phyloP scores from a whole-genome alignment of 2,888 invertebrate species.

The Aporophyla lueneburgensis region DNA sequence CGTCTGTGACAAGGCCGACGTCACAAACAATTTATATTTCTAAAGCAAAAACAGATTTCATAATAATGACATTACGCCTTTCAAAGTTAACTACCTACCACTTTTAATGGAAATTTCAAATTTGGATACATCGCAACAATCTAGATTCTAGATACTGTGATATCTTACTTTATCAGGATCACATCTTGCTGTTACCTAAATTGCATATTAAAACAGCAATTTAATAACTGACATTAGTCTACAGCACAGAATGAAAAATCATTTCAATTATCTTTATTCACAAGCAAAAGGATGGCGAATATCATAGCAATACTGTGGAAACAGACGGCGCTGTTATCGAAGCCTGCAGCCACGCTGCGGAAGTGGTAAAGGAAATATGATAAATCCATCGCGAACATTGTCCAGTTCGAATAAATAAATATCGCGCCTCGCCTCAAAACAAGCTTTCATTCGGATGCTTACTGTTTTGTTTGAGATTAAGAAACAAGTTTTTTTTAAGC shows the following conservation, averaged over 20 bases:
- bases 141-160: neutral
- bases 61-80: constrained; percentile 34
- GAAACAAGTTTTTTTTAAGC: constrained; percentile 16
- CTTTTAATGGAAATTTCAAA: neutral
- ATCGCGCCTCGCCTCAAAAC: constrained; percentile 48
- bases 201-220: neutral
- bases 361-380: constrained; percentile 86
- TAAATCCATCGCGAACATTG: constrained; percentile 83
- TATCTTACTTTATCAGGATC: constrained; percentile 12
- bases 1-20: constrained; percentile 78
- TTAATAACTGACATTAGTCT: neutral
- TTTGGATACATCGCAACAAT: constrained; percentile 1
- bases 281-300: constrained; percentile 43
- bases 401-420: constrained; percentile 74
- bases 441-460: constrained; percentile 40
- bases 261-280: neutral
- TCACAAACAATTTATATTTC: constrained; percentile 67
- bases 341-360: constrained; percentile 79
- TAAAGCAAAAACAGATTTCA: constrained; percentile 41
- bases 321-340: constrained; percentile 79
- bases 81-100: constrained; percentile 32
- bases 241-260: neutral
- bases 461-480: constrained; percentile 22
- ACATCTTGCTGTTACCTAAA: neutral
- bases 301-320: constrained; percentile 67